phyloP scores from a whole-genome alignment of 2,797 vertebrate species.

The Halcyon smyrnensis region DNA sequence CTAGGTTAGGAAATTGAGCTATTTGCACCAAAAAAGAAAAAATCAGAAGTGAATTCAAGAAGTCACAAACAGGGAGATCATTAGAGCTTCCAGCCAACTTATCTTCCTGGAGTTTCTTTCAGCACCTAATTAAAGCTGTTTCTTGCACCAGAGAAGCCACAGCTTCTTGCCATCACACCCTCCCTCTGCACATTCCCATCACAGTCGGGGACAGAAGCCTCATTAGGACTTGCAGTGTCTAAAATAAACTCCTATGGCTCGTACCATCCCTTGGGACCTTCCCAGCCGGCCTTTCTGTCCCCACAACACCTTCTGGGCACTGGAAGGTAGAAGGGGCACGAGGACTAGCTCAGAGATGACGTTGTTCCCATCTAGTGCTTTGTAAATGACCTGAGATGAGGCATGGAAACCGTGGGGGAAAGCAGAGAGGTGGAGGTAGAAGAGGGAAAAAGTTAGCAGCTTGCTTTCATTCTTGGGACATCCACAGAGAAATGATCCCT shows the following conservation, averaged over 20 bases:
- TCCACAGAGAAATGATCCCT: slow-evolving; percentile 75
- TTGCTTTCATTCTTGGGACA: slow-evolving; percentile 77
- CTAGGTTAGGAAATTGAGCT: not conserved
- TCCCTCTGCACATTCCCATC: not conserved
- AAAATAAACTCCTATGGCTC: not conserved
- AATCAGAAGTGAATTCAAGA: not conserved
- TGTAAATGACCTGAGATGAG: not conserved
- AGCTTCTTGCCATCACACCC: not conserved
- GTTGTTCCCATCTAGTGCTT: not conserved
- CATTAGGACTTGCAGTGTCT: not conserved
- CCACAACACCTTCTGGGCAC: not conserved
- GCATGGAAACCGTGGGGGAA: not conserved
- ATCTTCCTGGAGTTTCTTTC: not conserved
- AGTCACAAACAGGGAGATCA: not conserved
- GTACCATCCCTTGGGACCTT: not conserved
- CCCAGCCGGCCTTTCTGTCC: not conserved
- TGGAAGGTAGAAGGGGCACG: not conserved
- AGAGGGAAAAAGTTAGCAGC: slow-evolving; percentile 61
- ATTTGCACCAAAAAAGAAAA: not conserved
- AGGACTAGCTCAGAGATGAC: not conserved
- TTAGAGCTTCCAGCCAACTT: not conserved
- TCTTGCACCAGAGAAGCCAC: not conserved
- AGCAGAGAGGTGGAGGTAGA: not conserved
- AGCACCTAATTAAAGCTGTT: not conserved
- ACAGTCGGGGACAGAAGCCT: not conserved